A percentile compares a stretch with the other conserved stretches of the same genome.
Conservation (phyloP, 2,888 invertebrate species). For the Pristionchus exspectatus region DNA sequence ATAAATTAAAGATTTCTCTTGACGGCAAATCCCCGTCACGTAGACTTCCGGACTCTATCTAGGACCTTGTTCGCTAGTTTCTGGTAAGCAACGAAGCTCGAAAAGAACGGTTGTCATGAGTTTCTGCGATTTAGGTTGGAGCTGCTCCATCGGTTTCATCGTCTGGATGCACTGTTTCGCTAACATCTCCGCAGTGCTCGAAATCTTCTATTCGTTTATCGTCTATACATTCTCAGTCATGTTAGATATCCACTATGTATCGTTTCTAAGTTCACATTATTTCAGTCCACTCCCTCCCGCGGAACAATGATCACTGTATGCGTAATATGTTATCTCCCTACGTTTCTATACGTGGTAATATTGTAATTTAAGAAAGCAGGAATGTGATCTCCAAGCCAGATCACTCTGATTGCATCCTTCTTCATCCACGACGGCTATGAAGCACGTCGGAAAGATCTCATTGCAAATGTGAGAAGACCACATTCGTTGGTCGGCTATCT, state of each 20-base stretch:
- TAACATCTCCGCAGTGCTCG: neutral
- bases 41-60: neutral
- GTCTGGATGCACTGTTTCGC: constrained; percentile 11
- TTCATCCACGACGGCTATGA: constrained; percentile 15
- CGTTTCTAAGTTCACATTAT: too few relatives aligned
- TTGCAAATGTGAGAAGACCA: neutral
- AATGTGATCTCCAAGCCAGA: neutral
- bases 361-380: neutral
- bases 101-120: neutral
- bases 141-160: constrained; percentile 13
- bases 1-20: neutral
- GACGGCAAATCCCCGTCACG: neutral
- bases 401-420: neutral
- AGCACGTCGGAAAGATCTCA: neutral
- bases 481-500: neutral
- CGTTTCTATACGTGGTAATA: neutral
- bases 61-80: neutral
- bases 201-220: neutral
- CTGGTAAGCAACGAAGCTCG: neutral
- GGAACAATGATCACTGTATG: neutral
- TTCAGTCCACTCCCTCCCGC: neutral
- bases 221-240: neutral
- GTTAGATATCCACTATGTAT: neutral
- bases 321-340: neutral
- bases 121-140: constrained; percentile 16